Percentiles rank a stretch among this genome's conserved stretches.
Evolutionary conservation across 2,113 vertebrate genomes (phyloP).

Genomic region (Albula glossodonta): DNA sequence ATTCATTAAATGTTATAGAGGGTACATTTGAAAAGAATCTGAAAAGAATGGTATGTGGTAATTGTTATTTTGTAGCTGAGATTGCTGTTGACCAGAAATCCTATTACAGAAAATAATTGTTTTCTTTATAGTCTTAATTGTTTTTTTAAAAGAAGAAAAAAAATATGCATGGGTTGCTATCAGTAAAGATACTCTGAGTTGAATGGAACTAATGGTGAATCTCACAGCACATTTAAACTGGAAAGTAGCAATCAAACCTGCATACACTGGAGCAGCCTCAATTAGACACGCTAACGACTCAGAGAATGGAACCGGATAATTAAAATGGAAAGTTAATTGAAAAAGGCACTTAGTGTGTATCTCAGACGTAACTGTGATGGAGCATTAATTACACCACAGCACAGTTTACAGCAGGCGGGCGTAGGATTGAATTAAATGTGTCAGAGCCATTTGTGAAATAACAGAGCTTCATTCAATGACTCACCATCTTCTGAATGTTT

Average conservation of each 20-base stretch:
- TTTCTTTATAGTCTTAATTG: background rate
- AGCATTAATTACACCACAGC: background rate
- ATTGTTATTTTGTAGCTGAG: background rate
- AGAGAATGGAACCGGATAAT: background rate
- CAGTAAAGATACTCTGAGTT: background rate
- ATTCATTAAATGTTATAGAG: no score
- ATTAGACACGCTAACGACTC: background rate
- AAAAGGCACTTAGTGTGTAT: background rate
- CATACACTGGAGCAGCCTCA: background rate
- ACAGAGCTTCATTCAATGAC: background rate
- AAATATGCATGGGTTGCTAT: background rate
- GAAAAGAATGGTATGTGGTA: background rate
- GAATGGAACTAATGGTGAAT: background rate
- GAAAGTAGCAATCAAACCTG: background rate
- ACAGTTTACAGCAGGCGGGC: background rate
- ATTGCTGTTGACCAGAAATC: background rate
- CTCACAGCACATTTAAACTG: no score
- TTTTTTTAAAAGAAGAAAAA: background rate
- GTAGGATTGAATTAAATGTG: background rate
- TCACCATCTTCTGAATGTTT: background rate
- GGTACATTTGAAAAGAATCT: no score
- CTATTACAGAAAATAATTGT: background rate
- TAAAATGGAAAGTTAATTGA: background rate
- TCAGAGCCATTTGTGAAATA: background rate
- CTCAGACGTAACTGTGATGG: background rate